These are phyloP conservation scores for Catostomus latipinnis DNA, from an alignment of 2,797 vertebrate genomes.

Conservation along the genomic window DNA sequence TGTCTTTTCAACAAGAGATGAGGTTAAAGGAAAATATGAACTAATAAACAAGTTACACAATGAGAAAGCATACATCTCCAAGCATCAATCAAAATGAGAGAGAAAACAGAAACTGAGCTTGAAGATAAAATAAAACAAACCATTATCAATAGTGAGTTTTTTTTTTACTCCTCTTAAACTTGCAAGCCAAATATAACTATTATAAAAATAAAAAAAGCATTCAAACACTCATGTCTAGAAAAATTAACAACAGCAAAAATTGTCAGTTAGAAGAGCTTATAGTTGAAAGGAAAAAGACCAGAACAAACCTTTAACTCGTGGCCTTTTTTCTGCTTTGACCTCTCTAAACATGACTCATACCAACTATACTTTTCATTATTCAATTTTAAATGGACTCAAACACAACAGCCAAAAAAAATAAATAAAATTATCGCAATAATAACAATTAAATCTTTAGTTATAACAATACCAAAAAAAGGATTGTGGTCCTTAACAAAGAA, in stretches of 20 bases:
- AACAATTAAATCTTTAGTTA: constrained; percentile 72
- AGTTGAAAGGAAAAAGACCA: neutral
- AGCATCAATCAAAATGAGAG: constrained; percentile 4
- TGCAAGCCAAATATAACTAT: constrained; percentile 39
- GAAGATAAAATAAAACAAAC: constrained; percentile 51
- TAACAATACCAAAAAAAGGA: constrained; percentile 71
- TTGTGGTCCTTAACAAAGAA: constrained; percentile 65
- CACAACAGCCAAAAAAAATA: constrained; percentile 62
- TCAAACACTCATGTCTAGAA: constrained; percentile 62
- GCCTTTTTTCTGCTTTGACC: constrained; percentile 66
- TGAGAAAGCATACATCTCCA: neutral
- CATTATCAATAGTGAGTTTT: constrained; percentile 52
- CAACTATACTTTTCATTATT: constrained; percentile 68
- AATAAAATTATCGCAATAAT: constrained; percentile 71
- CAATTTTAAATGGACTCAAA: constrained; percentile 68
- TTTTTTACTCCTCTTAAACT: neutral
- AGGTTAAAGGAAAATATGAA: neutral
- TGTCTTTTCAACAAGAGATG: constrained; percentile 54
- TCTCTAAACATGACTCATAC: constrained; percentile 72
- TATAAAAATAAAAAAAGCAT: constrained; percentile 60
- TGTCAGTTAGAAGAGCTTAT: neutral
- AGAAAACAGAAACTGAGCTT: constrained; percentile 64
- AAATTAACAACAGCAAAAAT: constrained; percentile 65
- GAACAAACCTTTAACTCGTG: constrained; percentile 3
- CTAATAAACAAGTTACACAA: constrained; percentile 21